These are phyloP conservation scores for Oscheius onirici DNA, from an alignment of 2,888 invertebrate species.

Conservation along the genomic window DNA sequence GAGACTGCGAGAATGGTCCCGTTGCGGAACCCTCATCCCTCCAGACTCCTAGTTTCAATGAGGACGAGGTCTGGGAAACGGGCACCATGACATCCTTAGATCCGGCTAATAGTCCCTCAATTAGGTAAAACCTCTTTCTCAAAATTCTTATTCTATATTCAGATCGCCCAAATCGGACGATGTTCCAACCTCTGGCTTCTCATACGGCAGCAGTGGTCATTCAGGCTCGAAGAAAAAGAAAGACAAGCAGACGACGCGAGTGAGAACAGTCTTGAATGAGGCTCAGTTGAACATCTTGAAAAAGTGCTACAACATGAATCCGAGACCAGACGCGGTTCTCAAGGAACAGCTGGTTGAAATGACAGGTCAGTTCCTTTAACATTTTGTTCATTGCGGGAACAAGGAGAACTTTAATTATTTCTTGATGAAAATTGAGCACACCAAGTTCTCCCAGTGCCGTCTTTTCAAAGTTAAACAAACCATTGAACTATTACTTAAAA, in stretches of 20 bases:
- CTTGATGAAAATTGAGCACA: too few relatives aligned
- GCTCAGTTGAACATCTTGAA: constrained; percentile 95
- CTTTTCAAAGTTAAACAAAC: too few relatives aligned
- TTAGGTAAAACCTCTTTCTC: constrained; percentile 26
- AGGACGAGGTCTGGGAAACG: constrained; percentile 61
- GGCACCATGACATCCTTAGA: constrained; percentile 59
- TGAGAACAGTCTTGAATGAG: constrained; percentile 97
- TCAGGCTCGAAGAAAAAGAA: constrained; percentile 74
- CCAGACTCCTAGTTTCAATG: constrained; percentile 32
- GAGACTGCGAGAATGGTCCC: constrained; percentile 11
- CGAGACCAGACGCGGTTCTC: constrained; percentile 97
- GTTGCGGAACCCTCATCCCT: constrained; percentile 28
- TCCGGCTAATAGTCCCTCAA: constrained; percentile 52
- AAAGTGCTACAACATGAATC: constrained; percentile 96
- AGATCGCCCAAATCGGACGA: constrained; percentile 55
- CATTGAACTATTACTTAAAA: neutral
- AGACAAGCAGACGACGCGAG: constrained; percentile 83
- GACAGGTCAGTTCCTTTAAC: constrained; percentile 78
- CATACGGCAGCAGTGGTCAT: constrained; percentile 29
- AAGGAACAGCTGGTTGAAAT: constrained; percentile 99
- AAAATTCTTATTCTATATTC: too few relatives aligned
- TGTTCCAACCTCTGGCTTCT: constrained; percentile 33
- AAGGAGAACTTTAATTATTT: too few relatives aligned
- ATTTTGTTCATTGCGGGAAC: too few relatives aligned
- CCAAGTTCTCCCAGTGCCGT: too few relatives aligned